Base-by-base conservation (phyloP, 1,140 invertebrate genomes). In the Bombus difficillimus region DNA sequence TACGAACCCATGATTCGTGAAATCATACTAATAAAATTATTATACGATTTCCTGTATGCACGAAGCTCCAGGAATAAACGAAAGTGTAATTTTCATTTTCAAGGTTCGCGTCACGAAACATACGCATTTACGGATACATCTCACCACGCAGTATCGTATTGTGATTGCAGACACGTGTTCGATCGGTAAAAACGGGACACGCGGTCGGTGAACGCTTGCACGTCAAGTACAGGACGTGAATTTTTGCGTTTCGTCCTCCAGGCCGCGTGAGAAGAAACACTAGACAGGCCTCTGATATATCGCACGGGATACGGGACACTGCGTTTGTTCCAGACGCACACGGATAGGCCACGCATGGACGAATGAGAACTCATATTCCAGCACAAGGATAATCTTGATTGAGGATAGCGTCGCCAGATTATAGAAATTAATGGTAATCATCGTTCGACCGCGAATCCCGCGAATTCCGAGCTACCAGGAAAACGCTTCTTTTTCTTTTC, bases 211-310 rank as follows among this genome's bases (percentile, higher is more conserved):
- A 71, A 34, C 28, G 15, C 68, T 18, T 22, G 59, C 53, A 68
- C 53, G 6, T 57, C 34, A 37, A 28, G 28, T 32, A 69, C 43
- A 66, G 69, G 86, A 88, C 79, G 84, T 75, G 84, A 39, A 91
- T 91, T 90, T 90, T 91, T 91, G 68, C 86, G 83, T 85, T 85
- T 73, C 62, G 57, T 77, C 66, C 37, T 41, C 43, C 25, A 53
- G 37, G 62, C 80, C 13, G 77, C 90, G 90, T 91, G 90, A 91
- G 89, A 91, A 91, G 90, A 85, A 90, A 91, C 81, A 79, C 81
- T 82, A 88, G 83, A 84, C 84, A 83, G 81, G 34, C n/a, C 75
- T 72, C 79, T 88, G 89, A 90, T 90, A 89, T 90, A 90, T 90
- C 89, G 83, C 78, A 80, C 62, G 81, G 81, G 88, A 87, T 90